A percentile compares a stretch with the other conserved stretches of the same genome.
Conservation (phyloP, 1,140 invertebrate species). For the Drosophila funebris region DNA sequence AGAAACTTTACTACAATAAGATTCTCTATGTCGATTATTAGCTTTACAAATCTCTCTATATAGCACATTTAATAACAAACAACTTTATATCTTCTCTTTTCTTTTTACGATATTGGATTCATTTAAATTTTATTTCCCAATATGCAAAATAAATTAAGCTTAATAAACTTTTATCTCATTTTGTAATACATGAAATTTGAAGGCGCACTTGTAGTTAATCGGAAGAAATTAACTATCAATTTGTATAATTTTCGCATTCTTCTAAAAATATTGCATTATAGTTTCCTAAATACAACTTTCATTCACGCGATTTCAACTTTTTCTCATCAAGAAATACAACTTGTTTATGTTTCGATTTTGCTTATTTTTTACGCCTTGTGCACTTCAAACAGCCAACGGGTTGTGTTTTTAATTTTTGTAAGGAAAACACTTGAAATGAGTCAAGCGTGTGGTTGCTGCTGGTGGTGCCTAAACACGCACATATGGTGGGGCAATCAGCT, state of each 20-base stretch:
- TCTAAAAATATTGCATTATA: conserved; percentile 25
- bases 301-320: conserved; percentile 39
- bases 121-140: not conserved
- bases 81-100: not conserved
- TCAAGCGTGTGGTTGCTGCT: conserved; percentile 4
- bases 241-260: conserved; percentile 17
- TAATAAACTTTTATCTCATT: not conserved
- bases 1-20: too few species aligned
- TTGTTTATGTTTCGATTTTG: conserved; percentile 34
- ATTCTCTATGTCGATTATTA: too few species aligned
- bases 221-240: conserved; percentile 14
- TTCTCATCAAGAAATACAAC: conserved; percentile 9
- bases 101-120: not conserved
- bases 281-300: conserved; percentile 34
- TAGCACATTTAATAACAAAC: too few species aligned
- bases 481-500: not conserved
- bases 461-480: conserved; percentile 18
- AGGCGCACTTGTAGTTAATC: not conserved
- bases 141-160: too few species aligned
- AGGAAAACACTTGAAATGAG: conserved; percentile 48
- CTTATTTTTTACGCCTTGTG: conserved; percentile 45
- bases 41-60: too few species aligned
- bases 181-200: not conserved
- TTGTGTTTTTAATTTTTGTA: conserved; percentile 12
- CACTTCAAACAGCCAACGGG: conserved; percentile 17